phyloP scores from a whole-genome alignment of 1,140 invertebrate genomes.

The Coelopa frigida region DNA sequence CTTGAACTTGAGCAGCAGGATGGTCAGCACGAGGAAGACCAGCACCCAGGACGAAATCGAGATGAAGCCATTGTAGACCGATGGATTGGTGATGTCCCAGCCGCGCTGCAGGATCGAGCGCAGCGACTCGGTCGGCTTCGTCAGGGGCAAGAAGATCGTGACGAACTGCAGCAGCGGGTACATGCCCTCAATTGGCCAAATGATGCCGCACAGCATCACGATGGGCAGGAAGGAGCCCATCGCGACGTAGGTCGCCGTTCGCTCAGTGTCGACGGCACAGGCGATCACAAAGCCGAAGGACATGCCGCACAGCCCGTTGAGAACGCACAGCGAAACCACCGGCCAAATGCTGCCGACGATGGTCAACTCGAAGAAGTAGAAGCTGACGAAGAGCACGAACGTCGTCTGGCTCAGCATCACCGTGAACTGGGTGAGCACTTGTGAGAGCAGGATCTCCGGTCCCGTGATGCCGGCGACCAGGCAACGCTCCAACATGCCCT shows the following conservation, averaged over 20 bases:
- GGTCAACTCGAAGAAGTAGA: slow-evolving; percentile 74
- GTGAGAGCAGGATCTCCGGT: slow-evolving; percentile 71
- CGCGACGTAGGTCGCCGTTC: slow-evolving; percentile 85
- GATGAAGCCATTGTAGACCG: slow-evolving; percentile 81
- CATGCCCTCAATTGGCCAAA: slow-evolving; percentile 82
- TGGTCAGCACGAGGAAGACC: slow-evolving; percentile 70
- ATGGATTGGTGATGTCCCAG: slow-evolving; percentile 67
- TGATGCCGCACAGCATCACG: slow-evolving; percentile 79
- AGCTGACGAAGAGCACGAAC: slow-evolving; percentile 74
- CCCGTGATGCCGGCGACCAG: slow-evolving; percentile 71
- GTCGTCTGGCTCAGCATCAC: slow-evolving; percentile 79
- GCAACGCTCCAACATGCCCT: slow-evolving; percentile 81
- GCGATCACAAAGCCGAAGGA: slow-evolving; percentile 88
- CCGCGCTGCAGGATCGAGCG: slow-evolving; percentile 80
- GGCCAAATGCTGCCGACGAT: slow-evolving; percentile 67
- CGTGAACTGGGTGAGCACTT: slow-evolving; percentile 79
- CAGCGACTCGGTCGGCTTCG: slow-evolving; percentile 87
- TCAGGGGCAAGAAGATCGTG: slow-evolving; percentile 76
- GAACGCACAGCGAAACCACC: slow-evolving; percentile 68
- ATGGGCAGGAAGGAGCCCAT: slow-evolving; percentile 91
- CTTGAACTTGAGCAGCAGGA: slow-evolving; percentile 74
- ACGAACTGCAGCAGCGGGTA: slow-evolving; percentile 68
- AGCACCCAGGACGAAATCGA: slow-evolving; percentile 78
- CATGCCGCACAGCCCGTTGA: slow-evolving; percentile 89
- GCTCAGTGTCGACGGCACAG: slow-evolving; percentile 78